A percentile compares a stretch with the other conserved stretches of the same genome.
Conservation (phyloP, 2,113 vertebrate genomes). For the Petrocephalus microphthalmus region DNA sequence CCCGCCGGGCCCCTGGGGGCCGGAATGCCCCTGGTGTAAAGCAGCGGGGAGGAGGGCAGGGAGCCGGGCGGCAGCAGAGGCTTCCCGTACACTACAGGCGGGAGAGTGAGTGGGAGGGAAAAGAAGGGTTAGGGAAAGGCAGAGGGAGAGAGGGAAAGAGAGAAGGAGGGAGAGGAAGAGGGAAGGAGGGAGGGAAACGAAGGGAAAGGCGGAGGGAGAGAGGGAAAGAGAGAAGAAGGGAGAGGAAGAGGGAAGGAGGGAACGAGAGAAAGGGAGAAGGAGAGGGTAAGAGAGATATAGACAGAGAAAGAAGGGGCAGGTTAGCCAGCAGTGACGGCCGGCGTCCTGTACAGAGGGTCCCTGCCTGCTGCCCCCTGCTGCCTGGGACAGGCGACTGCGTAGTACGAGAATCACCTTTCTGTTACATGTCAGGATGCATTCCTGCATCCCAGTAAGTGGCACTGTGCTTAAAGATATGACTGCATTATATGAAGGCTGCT, state of each 20-base stretch:
- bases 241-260: not conserved
- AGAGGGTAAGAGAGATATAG: not conserved
- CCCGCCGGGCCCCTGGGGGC: conserved; percentile 27
- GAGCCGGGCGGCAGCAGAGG: conserved; percentile 69
- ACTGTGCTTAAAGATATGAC: no score
- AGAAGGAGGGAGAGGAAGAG: not conserved
- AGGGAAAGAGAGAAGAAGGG: no score
- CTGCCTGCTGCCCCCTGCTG: not conserved
- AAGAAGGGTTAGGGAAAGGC: not conserved
- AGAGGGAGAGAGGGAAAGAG: not conserved
- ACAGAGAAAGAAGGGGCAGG: conserved; percentile 25
- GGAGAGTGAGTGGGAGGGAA: conserved; percentile 15
- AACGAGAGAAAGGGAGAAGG: no score
- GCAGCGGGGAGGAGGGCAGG: conserved; percentile 62
- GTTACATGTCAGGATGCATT: not conserved
- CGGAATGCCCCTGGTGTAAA: conserved; percentile 55
- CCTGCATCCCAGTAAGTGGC: no score
- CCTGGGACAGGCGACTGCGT: not conserved
- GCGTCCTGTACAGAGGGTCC: not conserved
- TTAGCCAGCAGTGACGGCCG: no score
- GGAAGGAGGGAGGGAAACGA: no score
- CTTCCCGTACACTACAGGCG: conserved; percentile 73
- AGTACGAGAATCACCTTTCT: not conserved
- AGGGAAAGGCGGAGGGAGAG: no score
- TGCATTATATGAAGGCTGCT: no score